These are phyloP conservation scores for Lophochroa leadbeateri DNA, from an alignment of 2,113 vertebrate species.

Conservation along the genomic window DNA sequence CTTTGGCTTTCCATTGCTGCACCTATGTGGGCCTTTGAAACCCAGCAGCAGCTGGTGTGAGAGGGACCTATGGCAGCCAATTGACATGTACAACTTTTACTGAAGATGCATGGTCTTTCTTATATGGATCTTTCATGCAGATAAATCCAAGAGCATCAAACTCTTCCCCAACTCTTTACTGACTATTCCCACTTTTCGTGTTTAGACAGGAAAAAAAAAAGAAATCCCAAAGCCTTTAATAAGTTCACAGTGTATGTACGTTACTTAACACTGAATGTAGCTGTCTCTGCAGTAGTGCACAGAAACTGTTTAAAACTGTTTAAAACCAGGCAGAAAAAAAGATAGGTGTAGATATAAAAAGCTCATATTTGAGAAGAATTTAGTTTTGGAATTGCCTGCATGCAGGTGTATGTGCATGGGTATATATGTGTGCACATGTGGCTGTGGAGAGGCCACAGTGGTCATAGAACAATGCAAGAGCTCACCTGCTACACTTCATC, in stretches of 20 bases:
- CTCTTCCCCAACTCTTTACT: not conserved
- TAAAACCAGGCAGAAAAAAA: not conserved
- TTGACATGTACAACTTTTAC: not conserved
- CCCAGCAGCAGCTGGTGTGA: not conserved
- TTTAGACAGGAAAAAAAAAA: not conserved
- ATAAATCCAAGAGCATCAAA: not conserved
- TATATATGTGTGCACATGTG: not conserved
- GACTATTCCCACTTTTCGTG: not conserved
- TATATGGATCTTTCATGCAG: not conserved
- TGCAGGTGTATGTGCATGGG: fast-evolving
- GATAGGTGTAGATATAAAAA: not conserved
- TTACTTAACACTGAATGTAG: not conserved
- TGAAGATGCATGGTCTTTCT: not conserved
- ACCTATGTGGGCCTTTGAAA: not conserved
- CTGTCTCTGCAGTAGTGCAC: not conserved
- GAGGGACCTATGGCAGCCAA: not conserved
- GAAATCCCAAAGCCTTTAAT: not conserved
- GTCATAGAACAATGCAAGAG: not conserved
- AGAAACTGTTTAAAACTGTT: not conserved
- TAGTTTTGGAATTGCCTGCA: not conserved
- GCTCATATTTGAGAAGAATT: not conserved
- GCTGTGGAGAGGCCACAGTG: not conserved
- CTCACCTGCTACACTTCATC: not conserved
- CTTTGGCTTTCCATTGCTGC: not conserved
- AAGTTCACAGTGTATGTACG: not conserved